Base-by-base conservation (phyloP, 2,888 invertebrate species). In the Glaucopsyche alexis region DNA sequence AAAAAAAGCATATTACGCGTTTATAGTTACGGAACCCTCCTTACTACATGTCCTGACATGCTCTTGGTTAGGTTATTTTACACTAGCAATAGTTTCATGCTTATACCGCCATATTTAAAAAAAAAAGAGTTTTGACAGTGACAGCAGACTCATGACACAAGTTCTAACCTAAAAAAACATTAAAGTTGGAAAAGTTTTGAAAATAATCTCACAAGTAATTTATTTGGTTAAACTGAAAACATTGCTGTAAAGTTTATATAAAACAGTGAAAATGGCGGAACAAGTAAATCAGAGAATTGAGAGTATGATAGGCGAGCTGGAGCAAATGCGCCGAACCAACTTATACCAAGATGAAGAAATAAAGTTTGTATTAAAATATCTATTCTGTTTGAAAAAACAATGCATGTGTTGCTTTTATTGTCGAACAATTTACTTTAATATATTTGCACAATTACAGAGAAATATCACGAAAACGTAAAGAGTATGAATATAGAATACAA, bases 201-300 rank as follows among this genome's bases (percentile, higher is more conserved):
- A 8, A 55, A 9, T 19, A 19, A 55, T 9, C 11, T 55, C 11
- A 29, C 29, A 29, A 29, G 7, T 55, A 19, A 9, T 52, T 52
- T 16, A 52, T n/a, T 52, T 8, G n/a, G 52, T 52, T 8, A 52
- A 8, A 16, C 52, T 16, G 52, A 19, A 9, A 55, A 55, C 3
- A 19, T 52, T 55, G 29, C 29, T 19, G 55, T 55, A 19, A 55
- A 55, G 11, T 19, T 1, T 55, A 1, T 71, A 71, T 55, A 72
- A 72, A 74, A 74, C 4, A 38, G 11, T 29, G 49, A 78, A 83
- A 81, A 97, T 98, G 97, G 96, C 96, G 14, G 98, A 98, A 90
- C 94, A 95, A 87, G 96, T 97, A 2, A 95, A 96, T 82, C 94
- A 95, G 84, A 94, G 95, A 83, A 94, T 96, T 79, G 97, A 98